A percentile compares a stretch with the other conserved stretches of the same genome.
These are phyloP conservation scores for Procambarus virginalis DNA, from an alignment of 1,140 invertebrate genomes.

Conservation along the genomic window DNA sequence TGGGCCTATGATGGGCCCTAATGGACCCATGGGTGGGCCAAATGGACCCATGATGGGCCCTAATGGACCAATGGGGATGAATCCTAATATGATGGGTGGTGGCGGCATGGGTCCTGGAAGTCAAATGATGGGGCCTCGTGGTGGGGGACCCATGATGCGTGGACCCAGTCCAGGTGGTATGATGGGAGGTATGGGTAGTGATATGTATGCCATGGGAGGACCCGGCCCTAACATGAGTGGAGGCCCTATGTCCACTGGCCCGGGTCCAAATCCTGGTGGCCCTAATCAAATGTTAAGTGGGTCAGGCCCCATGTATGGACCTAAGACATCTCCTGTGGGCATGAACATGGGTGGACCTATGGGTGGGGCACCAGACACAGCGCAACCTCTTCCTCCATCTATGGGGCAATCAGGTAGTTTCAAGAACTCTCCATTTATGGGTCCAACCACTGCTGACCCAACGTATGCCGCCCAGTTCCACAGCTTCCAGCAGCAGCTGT, in stretches of 20 bases:
- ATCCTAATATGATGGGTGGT: conserved; percentile 65
- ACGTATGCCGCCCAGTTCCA: conserved; percentile 96
- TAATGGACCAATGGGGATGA: conserved; percentile 73
- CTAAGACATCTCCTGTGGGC: conserved; percentile 72
- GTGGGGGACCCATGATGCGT: conserved; percentile 71
- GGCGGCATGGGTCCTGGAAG: conserved; percentile 71
- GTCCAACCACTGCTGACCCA: conserved; percentile 87
- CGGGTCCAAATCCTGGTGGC: conserved; percentile 69
- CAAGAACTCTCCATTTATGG: conserved; percentile 86
- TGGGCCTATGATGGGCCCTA: conserved; percentile 71
- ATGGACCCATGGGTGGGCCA: conserved; percentile 71
- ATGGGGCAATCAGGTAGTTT: conserved; percentile 83
- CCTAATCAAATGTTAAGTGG: conserved; percentile 73
- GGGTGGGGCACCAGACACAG: conserved; percentile 76
- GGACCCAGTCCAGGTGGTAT: conserved; percentile 70
- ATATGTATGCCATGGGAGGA: conserved; percentile 71
- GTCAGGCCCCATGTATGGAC: conserved; percentile 71
- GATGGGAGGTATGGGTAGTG: conserved; percentile 73
- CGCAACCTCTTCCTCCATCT: conserved; percentile 85
- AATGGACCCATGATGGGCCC: conserved; percentile 73
- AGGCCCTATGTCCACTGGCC: conserved; percentile 69
- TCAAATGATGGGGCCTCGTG: conserved; percentile 71
- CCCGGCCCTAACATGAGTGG: conserved; percentile 72
- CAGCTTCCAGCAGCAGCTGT: conserved; percentile 95
- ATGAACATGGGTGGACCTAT: conserved; percentile 72